Conservation (phyloP, 2,888 invertebrate species). For the Pyrgus malvae region DNA sequence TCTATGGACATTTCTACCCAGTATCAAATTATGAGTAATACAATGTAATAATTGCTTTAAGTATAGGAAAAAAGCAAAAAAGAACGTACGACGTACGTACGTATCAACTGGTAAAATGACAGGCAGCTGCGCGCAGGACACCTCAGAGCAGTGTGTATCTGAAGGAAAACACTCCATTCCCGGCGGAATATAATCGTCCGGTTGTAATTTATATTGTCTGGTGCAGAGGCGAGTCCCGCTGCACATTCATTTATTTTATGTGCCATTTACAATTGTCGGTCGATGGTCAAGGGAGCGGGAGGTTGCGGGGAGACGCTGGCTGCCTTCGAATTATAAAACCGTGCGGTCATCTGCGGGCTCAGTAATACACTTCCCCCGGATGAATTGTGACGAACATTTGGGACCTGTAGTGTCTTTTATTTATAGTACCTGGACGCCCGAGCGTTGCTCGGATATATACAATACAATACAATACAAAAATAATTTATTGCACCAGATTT, state of each 20-base stretch:
- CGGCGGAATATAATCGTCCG: constrained; percentile 82
- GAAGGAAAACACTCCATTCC: constrained; percentile 80
- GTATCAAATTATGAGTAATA: no score
- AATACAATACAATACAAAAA: no score
- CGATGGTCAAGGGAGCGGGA: constrained; percentile 81
- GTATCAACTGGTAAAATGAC: constrained; percentile 17
- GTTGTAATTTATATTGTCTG: constrained; percentile 83
- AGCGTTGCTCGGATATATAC: no score
- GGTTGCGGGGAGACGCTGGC: constrained; percentile 49
- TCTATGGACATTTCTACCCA: no score
- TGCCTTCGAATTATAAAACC: constrained; percentile 82
- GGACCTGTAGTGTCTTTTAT: no score
- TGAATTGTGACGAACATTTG: no score
- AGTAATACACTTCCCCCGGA: no score
- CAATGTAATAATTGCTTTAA: no score
- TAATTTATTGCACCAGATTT: no score
- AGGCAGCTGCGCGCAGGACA: constrained; percentile 43
- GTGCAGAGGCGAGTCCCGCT: constrained; percentile 82
- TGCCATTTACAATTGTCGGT: constrained; percentile 84
- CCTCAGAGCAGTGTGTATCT: constrained; percentile 64
- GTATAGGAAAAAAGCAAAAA: no score
- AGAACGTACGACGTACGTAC: no score
- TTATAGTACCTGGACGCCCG: no score
- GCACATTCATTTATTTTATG: constrained; percentile 84
- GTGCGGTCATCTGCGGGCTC: constrained; percentile 76